Conservation (phyloP, 2,113 vertebrate species). For the Xyrauchen texanus region DNA sequence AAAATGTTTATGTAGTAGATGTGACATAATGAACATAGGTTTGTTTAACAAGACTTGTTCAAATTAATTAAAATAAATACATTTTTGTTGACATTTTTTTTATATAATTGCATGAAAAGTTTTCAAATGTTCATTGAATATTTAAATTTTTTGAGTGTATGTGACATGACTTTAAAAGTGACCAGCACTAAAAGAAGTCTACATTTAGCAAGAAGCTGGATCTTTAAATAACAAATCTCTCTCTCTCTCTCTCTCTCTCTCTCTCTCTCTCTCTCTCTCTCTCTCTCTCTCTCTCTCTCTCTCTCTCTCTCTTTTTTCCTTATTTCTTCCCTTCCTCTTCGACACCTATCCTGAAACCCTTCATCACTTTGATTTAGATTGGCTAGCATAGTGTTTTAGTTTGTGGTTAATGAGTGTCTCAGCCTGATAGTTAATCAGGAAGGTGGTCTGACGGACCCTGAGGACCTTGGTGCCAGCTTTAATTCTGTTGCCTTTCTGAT, state of each 20-base stretch:
- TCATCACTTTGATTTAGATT: slow-evolving; percentile 24
- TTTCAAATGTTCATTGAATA: too few species aligned
- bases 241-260: slow-evolving; percentile 11
- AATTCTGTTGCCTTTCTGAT: slow-evolving; percentile 53
- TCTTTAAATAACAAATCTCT: background rate
- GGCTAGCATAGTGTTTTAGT: slow-evolving; percentile 24
- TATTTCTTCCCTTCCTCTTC: slow-evolving; percentile 9
- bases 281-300: background rate
- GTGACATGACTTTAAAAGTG: slow-evolving; percentile 67
- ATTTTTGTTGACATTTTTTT: too few species aligned
- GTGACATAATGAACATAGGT: too few species aligned
- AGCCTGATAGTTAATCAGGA: slow-evolving; percentile 44
- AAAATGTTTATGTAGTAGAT: too few species aligned
- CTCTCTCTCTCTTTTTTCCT: background rate
- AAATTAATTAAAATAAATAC: too few species aligned
- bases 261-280: background rate
- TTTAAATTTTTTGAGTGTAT: slow-evolving; percentile 44
- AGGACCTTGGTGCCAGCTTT: slow-evolving; percentile 6
- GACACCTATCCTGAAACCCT: slow-evolving; percentile 18
- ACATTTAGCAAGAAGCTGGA: too few species aligned
- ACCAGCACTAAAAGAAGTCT: background rate
- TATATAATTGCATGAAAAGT: too few species aligned
- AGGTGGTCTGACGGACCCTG: slow-evolving; percentile 40
- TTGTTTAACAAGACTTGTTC: too few species aligned
- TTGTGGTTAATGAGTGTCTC: slow-evolving; percentile 59